phyloP scores from a whole-genome alignment of 2,888 invertebrate genomes.

The Nomada hirtipes region DNA sequence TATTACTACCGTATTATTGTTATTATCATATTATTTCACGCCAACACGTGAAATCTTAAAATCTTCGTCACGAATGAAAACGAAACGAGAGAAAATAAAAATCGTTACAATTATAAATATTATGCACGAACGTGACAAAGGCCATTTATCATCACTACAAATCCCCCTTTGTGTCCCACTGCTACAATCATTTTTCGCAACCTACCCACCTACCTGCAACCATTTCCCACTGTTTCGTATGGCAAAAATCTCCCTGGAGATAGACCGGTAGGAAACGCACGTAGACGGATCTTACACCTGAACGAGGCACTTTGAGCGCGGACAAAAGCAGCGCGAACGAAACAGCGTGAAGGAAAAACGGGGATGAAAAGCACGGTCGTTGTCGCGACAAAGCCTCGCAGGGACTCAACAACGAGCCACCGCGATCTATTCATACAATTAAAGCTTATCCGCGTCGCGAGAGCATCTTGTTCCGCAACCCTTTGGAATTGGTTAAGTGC shows the following conservation, averaged over 20 bases:
- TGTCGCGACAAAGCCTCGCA: conserved; percentile 24
- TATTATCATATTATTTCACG: too few relatives aligned
- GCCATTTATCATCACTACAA: too few relatives aligned
- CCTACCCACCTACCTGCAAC: too few relatives aligned
- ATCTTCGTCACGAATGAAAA: too few relatives aligned
- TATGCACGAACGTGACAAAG: too few relatives aligned
- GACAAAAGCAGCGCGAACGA: background rate
- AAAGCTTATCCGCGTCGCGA: conserved; percentile 57
- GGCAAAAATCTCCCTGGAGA: conserved; percentile 2
- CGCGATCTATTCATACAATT: conserved; percentile 70
- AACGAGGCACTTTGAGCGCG: conserved; percentile 65
- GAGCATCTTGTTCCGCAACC: conserved; percentile 21
- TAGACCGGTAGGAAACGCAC: background rate
- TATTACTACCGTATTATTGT: too few relatives aligned
- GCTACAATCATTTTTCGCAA: too few relatives aligned
- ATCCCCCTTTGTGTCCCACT: too few relatives aligned
- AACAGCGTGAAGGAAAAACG: conserved; percentile 23
- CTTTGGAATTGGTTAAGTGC: conserved; percentile 27
- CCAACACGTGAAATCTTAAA: too few relatives aligned
- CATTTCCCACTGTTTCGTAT: background rate
- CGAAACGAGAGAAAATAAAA: too few relatives aligned
- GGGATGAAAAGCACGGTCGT: conserved; percentile 2
- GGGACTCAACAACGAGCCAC: conserved; percentile 22
- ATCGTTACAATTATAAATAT: too few relatives aligned
- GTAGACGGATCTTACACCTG: conserved; percentile 51